Percentiles rank a stretch among this genome's conserved stretches.
Evolutionary conservation across 2,888 invertebrate genomes (phyloP).

Genomic region (Tipula lateralis): DNA sequence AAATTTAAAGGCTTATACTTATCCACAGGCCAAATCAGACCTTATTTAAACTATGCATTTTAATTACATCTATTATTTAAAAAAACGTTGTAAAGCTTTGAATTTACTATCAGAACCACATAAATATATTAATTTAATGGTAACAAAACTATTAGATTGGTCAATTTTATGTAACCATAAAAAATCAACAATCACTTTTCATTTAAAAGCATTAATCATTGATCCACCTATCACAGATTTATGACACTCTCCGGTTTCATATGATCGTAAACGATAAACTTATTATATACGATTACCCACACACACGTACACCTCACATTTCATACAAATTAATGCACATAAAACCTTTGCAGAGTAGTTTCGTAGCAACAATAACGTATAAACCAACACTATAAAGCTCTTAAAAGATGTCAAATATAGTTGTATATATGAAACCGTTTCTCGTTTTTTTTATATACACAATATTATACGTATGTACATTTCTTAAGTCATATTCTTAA

Average conservation of each 20-base stretch:
- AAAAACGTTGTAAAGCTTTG: too few species aligned
- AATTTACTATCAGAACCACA: too few species aligned
- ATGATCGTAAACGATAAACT: neutral
- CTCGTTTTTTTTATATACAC: neutral
- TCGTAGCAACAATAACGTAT: neutral
- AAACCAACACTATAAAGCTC: neutral
- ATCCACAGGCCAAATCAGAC: too few species aligned
- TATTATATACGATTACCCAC: neutral
- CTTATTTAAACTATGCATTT: too few species aligned
- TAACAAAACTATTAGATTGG: neutral
- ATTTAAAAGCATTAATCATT: neutral
- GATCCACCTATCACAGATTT: neutral
- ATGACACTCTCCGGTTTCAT: neutral
- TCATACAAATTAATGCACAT: neutral
- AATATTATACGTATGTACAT: neutral
- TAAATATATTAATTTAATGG: neutral
- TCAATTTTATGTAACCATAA: neutral
- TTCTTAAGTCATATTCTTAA: constrained; percentile 19
- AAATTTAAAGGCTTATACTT: too few species aligned
- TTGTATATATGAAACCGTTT: neutral
- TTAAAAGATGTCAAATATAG: neutral
- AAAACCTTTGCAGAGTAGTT: neutral
- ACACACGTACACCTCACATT: neutral
- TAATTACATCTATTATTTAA: too few species aligned
- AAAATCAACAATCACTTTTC: neutral